phyloP scores from a whole-genome alignment of 2,797 vertebrate species.

The Tokudaia muenninki region DNA sequence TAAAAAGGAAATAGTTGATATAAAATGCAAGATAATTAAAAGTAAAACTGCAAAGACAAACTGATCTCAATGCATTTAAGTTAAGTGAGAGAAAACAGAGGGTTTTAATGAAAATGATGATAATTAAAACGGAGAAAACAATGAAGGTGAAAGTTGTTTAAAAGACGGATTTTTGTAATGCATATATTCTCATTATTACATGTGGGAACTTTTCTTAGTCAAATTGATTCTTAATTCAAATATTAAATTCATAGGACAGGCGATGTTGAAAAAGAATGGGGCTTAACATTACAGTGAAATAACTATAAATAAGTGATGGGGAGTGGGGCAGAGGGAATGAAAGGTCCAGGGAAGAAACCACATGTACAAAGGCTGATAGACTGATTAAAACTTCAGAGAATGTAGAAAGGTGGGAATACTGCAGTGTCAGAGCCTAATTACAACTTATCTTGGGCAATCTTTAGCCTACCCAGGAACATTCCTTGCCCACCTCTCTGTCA shows the following conservation, averaged over 20 bases:
- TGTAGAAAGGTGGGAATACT: neutral
- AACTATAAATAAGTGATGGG: neutral
- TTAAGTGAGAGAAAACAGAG: slow-evolving; percentile 38
- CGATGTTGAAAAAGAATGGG: neutral
- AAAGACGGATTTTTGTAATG: neutral
- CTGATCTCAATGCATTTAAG: neutral
- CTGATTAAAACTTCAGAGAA: neutral
- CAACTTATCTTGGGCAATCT: neutral
- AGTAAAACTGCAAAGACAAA: slow-evolving; percentile 55
- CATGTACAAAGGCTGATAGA: neutral
- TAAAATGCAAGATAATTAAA: slow-evolving; percentile 56
- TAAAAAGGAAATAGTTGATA: slow-evolving; percentile 53
- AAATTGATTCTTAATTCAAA: slow-evolving; percentile 25
- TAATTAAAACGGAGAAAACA: neutral
- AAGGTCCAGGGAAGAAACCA: neutral
- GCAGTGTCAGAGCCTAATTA: too few relatives aligned
- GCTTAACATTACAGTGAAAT: neutral
- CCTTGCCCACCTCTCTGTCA: neutral
- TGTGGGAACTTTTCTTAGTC: neutral
- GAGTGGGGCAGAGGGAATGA: neutral
- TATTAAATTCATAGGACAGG: neutral
- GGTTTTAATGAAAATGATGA: slow-evolving; percentile 1
- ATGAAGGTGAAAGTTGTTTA: neutral
- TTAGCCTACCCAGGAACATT: neutral
- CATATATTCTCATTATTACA: neutral